Conservation (phyloP, 2,113 vertebrate genomes). For the Sceloporus undulatus region DNA sequence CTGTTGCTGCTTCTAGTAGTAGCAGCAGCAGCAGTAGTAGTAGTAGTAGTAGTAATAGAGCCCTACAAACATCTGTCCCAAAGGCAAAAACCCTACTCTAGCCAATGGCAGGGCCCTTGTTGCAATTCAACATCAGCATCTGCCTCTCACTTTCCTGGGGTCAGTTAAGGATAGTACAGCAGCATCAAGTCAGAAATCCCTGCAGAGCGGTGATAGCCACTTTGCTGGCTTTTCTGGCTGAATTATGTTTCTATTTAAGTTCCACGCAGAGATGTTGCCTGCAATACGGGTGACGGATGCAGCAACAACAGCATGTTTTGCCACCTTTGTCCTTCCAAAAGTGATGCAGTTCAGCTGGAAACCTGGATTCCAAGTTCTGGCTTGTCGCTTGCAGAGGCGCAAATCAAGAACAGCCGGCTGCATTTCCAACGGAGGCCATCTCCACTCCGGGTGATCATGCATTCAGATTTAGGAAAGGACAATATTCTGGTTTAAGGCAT, state of each 20-base stretch:
- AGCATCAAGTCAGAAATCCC: constrained; percentile 7
- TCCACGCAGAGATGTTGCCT: constrained; percentile 3
- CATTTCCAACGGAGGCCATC: not conserved
- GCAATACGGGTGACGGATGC: not conserved
- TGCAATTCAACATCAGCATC: not conserved
- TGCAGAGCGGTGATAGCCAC: not conserved
- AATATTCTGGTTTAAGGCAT: not conserved
- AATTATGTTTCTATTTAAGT: constrained; percentile 30
- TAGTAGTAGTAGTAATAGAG: no score
- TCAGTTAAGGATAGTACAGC: constrained; percentile 8
- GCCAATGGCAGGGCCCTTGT: not conserved
- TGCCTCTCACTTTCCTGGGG: not conserved
- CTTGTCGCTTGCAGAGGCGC: not conserved
- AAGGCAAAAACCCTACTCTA: no score
- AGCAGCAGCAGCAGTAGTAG: no score
- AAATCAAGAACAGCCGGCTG: not conserved
- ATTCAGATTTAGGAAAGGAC: no score
- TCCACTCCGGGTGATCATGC: not conserved
- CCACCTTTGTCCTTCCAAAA: constrained; percentile 42
- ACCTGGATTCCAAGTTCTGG: constrained; percentile 14
- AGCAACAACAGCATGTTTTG: not conserved
- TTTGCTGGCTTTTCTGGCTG: not conserved
- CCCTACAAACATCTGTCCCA: no score
- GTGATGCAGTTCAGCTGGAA: not conserved
- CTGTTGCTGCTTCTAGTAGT: no score